These are phyloP conservation scores for Pollicipes pollicipes DNA, from an alignment of 1,140 invertebrate species.

Conservation along the genomic window DNA sequence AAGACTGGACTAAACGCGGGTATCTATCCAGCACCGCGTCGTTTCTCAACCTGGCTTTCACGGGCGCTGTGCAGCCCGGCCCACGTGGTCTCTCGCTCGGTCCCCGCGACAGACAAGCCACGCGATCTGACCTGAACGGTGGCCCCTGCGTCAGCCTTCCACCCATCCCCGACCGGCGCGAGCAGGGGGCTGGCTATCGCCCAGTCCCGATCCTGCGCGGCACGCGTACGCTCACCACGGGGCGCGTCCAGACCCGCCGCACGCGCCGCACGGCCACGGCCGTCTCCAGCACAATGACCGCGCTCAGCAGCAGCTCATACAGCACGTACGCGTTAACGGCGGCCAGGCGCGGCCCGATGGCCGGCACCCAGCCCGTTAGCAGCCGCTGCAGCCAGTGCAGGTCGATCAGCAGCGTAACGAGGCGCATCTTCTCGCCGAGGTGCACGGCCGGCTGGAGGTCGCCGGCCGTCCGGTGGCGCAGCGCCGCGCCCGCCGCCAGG, in stretches of 20 bases:
- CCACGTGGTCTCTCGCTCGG: no score
- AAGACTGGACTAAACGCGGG: no score
- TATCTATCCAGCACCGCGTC: no score
- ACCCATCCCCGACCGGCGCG: no score
- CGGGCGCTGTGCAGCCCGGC: no score
- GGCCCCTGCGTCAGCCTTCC: no score
- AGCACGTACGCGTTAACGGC: neutral
- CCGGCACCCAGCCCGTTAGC: neutral
- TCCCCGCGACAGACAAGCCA: no score
- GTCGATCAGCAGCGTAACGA: neutral
- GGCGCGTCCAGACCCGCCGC: neutral
- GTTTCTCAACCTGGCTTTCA: no score
- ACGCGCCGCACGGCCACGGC: neutral
- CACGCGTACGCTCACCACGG: neutral
- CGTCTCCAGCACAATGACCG: neutral
- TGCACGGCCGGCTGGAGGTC: neutral
- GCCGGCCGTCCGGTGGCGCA: neutral
- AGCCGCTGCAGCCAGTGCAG: neutral
- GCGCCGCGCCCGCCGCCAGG: neutral
- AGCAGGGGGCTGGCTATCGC: no score
- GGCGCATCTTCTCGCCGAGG: neutral
- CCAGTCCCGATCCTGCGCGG: no score
- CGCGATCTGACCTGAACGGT: no score
- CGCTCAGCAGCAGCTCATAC: neutral
- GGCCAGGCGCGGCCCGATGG: neutral